These are phyloP conservation scores for Acipenser ruthenus DNA, from an alignment of 2,797 vertebrate genomes.

Conservation along the genomic window DNA sequence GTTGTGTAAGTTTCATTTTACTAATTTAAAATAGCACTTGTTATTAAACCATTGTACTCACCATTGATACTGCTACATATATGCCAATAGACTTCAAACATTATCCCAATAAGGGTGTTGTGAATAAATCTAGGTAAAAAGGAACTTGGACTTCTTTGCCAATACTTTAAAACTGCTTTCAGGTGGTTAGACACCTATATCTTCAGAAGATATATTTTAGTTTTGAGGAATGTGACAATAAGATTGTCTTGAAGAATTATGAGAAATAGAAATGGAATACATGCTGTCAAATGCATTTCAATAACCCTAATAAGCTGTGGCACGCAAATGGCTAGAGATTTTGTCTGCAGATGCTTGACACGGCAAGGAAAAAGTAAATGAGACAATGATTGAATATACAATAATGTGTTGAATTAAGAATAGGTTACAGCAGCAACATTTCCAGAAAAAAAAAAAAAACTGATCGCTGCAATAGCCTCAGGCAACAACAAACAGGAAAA, in stretches of 20 bases:
- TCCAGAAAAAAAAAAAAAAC: constrained; percentile 6
- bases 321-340: not conserved
- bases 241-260: not conserved
- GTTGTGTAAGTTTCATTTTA: too few species aligned
- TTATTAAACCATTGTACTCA: too few species aligned
- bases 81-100: too few species aligned
- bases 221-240: too few species aligned
- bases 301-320: not conserved
- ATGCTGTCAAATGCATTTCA: not conserved
- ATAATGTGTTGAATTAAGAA: constrained; percentile 10
- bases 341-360: not conserved
- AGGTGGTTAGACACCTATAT: too few species aligned
- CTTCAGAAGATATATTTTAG: too few species aligned
- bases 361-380: constrained; percentile 4
- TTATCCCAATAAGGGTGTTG: too few species aligned
- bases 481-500: not conserved
- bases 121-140: too few species aligned
- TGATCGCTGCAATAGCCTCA: not conserved
- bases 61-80: too few species aligned
- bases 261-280: not conserved
- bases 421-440: constrained; percentile 1
- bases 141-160: too few species aligned
- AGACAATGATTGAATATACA: constrained; percentile 8
- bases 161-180: too few species aligned
- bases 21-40: too few species aligned